Base-by-base conservation (phyloP, 2,113 vertebrate genomes). In the Cariama cristata region DNA sequence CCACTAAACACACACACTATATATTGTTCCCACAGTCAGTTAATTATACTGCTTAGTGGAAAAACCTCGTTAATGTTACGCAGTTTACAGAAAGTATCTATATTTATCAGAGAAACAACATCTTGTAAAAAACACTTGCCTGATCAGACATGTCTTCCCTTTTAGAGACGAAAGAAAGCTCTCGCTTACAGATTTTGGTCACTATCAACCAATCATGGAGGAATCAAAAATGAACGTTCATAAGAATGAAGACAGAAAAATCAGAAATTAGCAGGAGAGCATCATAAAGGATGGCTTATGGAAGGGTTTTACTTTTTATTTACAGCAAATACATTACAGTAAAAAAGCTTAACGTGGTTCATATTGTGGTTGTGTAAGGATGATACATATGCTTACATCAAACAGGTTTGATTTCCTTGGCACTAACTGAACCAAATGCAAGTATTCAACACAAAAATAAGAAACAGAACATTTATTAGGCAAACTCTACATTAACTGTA, bases 241-340 rank as follows among this genome's bases (percentile, higher is more conserved):
- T 21, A 81, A 69, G 58, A 93, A 91, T 2, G 1, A 63, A 88
- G 58, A 87, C 17, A 68, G 53, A 81, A 88, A 67, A 88, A 76
- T 47, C 49, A 86, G 68, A 79, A 85, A 93, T 90, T 58, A 82
- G 49, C 58, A 89, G 58, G 66, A 94, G 32, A 89, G 45, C 74
- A 88, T 56, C 47, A 52, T 8, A 92, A 89, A 92, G 88, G 50
- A 83, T 35, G 38, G 72, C 53, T 38, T 52, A 35, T 5, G 58
- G 16, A 93, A 72, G 81, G 60, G 53, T 21, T 93, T 95, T 67
- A 87, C 67, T 63, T 76, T 92, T 89, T 96, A 97, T 97, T 97
- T 98, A 97, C 96, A 97, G 90, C 95, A 94, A 95, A 97, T 94
- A 96, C 91, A 92, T 95, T 93, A 97, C 90, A 97, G 72, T 96